Conservation (phyloP, 1,140 invertebrate species). For the Drosophila sp. region DNA sequence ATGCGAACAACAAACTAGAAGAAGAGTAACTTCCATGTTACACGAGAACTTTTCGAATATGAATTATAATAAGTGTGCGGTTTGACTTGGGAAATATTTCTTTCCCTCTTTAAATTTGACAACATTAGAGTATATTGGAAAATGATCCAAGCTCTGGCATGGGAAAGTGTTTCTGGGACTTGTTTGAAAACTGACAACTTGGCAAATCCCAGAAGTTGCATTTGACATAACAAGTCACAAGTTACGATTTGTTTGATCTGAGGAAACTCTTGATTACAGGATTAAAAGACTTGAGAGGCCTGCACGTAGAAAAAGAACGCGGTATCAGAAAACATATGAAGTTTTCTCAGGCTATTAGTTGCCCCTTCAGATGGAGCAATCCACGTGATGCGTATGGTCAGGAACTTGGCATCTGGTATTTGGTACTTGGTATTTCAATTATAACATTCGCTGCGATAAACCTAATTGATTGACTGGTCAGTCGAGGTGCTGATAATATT, state of each 20-base stretch:
- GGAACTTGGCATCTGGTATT: slow-evolving; percentile 32
- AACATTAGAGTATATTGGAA: slow-evolving; percentile 2
- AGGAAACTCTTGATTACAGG: slow-evolving; percentile 14
- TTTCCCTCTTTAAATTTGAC: neutral
- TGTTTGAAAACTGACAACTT: neutral
- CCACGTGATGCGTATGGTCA: neutral
- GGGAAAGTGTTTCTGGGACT: slow-evolving; percentile 7
- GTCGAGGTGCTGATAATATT: slow-evolving; percentile 74
- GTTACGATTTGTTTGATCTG: slow-evolving; percentile 14
- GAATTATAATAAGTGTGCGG: slow-evolving; percentile 25
- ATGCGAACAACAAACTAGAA: slow-evolving; percentile 21
- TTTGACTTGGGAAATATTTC: slow-evolving; percentile 1
- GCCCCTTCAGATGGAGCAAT: neutral
- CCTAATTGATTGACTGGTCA: slow-evolving; percentile 73
- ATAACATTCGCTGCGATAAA: slow-evolving; percentile 66
- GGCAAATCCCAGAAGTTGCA: neutral
- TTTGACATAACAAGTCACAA: neutral
- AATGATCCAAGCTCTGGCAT: slow-evolving; percentile 2
- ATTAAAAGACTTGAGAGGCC: slow-evolving; percentile 58
- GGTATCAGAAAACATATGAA: slow-evolving; percentile 2
- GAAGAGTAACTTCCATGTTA: slow-evolving; percentile 17
- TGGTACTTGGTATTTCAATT: slow-evolving; percentile 74
- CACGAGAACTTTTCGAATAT: slow-evolving; percentile 17
- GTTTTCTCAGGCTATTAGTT: slow-evolving; percentile 5
- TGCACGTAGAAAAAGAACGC: slow-evolving; percentile 16